Conservation (phyloP, 2,888 invertebrate genomes). For the Sepioteuthis lessoniana region DNA sequence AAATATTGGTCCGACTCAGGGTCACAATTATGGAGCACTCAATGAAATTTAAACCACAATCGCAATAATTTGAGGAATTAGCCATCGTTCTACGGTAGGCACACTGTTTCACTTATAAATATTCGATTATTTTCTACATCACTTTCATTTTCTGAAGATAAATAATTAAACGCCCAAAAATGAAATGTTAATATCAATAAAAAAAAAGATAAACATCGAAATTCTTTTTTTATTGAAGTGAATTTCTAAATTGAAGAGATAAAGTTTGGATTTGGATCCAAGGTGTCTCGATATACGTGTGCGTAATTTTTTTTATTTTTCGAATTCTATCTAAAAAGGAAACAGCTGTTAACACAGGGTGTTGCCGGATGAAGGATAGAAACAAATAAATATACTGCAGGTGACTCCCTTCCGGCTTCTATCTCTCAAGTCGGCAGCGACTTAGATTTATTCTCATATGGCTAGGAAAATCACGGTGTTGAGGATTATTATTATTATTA, state of each 20-base stretch:
- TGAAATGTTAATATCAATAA: neutral
- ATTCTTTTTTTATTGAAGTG: neutral
- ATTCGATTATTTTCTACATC: too few relatives aligned
- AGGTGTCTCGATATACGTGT: neutral
- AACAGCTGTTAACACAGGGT: constrained; percentile 12
- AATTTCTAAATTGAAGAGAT: neutral
- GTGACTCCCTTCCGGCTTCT: neutral
- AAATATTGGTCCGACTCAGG: too few relatives aligned
- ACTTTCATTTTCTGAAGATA: too few relatives aligned
- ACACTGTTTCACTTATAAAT: too few relatives aligned
- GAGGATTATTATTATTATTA: too few relatives aligned
- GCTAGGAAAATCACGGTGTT: too few relatives aligned
- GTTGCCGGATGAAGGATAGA: neutral
- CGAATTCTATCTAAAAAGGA: neutral
- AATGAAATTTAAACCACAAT: too few relatives aligned
- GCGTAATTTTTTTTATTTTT: neutral
- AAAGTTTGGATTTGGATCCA: neutral
- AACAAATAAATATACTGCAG: constrained; percentile 12
- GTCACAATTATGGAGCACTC: too few relatives aligned
- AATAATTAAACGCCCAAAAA: neutral
- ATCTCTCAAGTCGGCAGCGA: neutral
- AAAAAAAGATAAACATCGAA: neutral
- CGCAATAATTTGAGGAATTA: too few relatives aligned
- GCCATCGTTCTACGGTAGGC: too few relatives aligned
- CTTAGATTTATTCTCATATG: too few relatives aligned